phyloP scores from a whole-genome alignment of 2,888 invertebrate genomes.

The Listrodromus nycthemerus region DNA sequence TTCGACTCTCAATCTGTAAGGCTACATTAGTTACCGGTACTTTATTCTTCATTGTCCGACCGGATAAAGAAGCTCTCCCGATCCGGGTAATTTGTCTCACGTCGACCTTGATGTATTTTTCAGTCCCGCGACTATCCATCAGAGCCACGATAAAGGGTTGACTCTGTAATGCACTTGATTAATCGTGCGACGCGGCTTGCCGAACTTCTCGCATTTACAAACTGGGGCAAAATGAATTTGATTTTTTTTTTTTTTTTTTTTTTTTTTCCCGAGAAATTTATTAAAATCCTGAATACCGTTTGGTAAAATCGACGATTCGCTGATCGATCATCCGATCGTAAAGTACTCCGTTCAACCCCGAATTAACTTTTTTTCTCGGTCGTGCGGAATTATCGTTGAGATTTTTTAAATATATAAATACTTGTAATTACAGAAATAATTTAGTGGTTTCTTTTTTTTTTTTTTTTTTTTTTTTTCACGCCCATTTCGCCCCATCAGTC shows the following conservation, averaged over 20 bases:
- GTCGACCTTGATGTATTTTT: background rate
- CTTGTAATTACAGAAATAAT: background rate
- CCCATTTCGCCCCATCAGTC: background rate
- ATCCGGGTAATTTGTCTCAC: background rate
- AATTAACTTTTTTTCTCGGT: too few relatives aligned
- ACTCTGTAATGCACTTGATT: background rate
- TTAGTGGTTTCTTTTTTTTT: background rate
- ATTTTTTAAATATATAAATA: background rate
- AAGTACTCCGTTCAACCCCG: too few relatives aligned
- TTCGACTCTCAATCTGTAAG: constrained; percentile 9
- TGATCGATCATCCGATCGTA: too few relatives aligned
- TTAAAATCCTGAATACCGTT: background rate
- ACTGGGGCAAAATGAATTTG: background rate
- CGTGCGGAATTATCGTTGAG: too few relatives aligned
- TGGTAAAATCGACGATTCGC: background rate
- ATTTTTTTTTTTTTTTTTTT: background rate
- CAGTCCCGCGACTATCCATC: background rate
- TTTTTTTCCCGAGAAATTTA: background rate
- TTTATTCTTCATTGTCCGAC: constrained; percentile 2
- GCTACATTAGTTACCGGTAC: constrained; percentile 3
- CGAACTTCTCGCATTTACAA: background rate
- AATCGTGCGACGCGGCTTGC: background rate
- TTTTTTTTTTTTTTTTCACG: background rate
- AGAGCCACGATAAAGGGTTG: background rate
- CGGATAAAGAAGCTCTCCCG: background rate